Evolutionary conservation across 2,113 vertebrate species (phyloP), one percentile per base, ranked within the genome.

Genomic region (Periophthalmus modestus): DNA sequence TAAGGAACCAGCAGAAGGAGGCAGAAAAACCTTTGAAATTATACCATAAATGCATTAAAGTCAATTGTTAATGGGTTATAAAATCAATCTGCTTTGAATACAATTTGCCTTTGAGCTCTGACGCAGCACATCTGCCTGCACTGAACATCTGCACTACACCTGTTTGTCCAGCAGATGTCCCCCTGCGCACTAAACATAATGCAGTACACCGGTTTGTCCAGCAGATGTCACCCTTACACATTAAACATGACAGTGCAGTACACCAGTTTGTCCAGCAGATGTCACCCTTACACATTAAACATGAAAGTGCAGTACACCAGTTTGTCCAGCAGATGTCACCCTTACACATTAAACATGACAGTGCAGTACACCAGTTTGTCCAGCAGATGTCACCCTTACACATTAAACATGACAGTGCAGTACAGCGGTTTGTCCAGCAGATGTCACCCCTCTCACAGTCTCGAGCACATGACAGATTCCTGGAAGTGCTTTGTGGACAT

Each of bases 181-280:
- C 2, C 57, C 4, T 28, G 4, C 24, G 57, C 18, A 13, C 34
- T 13, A 19, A 34, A 15, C 3, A n/a, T 28, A 3, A 28, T 76
- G 90, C 21, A 85, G 4, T 86, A 4, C 61, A 59, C 3, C 0
- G 39, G 66, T 81, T 59, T 15, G 9, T 0, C 87, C 90, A 89
- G 81, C 72, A 91, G 88, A 74, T 83, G 88, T 79, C 89, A 85
- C 57, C 0, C 77, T 82, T n/a, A n/a, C n/a, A n/a, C n/a, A n/a
- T n/a, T n/a, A n/a, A n/a, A n/a, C n/a, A n/a, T n/a, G n/a, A n/a
- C n/a, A n/a, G n/a, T n/a, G n/a, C n/a, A n/a, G n/a, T n/a, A n/a
- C n/a, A n/a, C n/a, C n/a, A n/a, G n/a, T n/a, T n/a, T n/a, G n/a
- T n/a, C n/a, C n/a, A n/a, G n/a, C n/a, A n/a, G n/a, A n/a, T n/a